Percentiles rank a stretch among this genome's conserved stretches.
These are phyloP conservation scores for Bemisia tabaci DNA, from an alignment of 1,140 invertebrate species.

Conservation along the genomic window DNA sequence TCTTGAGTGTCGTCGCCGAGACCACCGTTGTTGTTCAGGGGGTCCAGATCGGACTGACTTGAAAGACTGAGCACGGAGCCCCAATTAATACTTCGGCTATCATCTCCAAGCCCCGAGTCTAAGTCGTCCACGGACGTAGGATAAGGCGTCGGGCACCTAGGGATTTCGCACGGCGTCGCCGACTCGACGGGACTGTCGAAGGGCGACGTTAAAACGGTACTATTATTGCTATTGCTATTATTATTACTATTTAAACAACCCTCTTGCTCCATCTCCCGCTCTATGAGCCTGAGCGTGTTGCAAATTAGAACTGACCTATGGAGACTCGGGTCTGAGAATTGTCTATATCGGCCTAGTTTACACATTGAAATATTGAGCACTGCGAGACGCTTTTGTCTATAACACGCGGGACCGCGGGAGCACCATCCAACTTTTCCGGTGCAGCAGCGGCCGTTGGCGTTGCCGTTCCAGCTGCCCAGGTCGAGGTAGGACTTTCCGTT, in stretches of 20 bases:
- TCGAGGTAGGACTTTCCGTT: constrained; percentile 83
- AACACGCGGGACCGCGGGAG: constrained; percentile 43
- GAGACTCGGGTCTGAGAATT: constrained; percentile 78
- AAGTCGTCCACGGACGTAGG: constrained; percentile 31
- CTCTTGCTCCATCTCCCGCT: constrained; percentile 78
- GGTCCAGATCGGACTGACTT: constrained; percentile 36
- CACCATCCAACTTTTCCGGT: constrained; percentile 61
- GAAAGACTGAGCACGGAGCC: constrained; percentile 75
- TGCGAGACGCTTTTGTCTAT: constrained; percentile 68
- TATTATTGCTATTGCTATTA: neutral
- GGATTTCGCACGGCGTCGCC: neutral
- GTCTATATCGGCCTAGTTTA: constrained; percentile 75
- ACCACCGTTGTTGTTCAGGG: neutral
- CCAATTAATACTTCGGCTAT: constrained; percentile 75
- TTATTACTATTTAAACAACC: constrained; percentile 25
- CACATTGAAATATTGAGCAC: constrained; percentile 86
- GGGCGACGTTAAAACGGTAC: constrained; percentile 15
- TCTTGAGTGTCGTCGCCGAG: neutral
- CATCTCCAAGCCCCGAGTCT: constrained; percentile 63
- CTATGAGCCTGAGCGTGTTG: constrained; percentile 80
- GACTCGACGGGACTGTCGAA: constrained; percentile 18
- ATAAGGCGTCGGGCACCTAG: constrained; percentile 18
- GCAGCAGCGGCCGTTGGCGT: constrained; percentile 38
- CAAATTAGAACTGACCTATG: constrained; percentile 85
- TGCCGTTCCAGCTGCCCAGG: constrained; percentile 49